Base-by-base conservation (phyloP, 2,888 invertebrate genomes). In the Drosophila barbarae region DNA sequence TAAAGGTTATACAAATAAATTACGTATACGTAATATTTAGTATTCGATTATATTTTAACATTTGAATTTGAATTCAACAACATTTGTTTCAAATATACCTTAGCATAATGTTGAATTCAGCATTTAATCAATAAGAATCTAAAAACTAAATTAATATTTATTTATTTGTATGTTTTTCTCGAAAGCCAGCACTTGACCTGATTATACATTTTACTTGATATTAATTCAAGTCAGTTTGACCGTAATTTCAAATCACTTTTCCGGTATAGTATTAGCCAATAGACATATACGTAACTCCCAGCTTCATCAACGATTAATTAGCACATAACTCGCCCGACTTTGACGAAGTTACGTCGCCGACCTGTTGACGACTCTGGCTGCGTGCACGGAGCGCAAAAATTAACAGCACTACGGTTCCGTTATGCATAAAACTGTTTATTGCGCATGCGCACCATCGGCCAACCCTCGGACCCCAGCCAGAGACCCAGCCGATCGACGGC, bases 381-480 rank as follows among this genome's bases (percentile, higher is more conserved):
- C 74, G 74, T 69, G 65, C 76, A 69, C 65, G 74, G 65, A 72
- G 70, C 57, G 52, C 55, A 42, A 41, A 69, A 72, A 72, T 69
- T 69, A 72, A 72, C 72, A 72, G 65, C 65, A 61, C 55, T 58
- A 55, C 58, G 39, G 42, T 65, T 58, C 78, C 80, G 78, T 79
- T 83, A 81, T 78, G 80, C 78, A 82, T 73, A 77, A 71, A 80
- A 82, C 71, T 71, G 74, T 73, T 80, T 81, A 81, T 82, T 78
- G 78, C 83, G 78, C 76, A 78, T 76, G 75, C 74, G 72, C 67
- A 63, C 66, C 72, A 49, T 49, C 52, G 47, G 23, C 50, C 42
- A 32, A 30, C 51, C 64, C 44, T 44, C 57, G 23, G 28, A 18
- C 30, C 53, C 44, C 15, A 21, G 26, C 23, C 46, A 23, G 46